Evolutionary conservation across 2,113 vertebrate genomes (phyloP).

Genomic region (Dolichotis patagonum): DNA sequence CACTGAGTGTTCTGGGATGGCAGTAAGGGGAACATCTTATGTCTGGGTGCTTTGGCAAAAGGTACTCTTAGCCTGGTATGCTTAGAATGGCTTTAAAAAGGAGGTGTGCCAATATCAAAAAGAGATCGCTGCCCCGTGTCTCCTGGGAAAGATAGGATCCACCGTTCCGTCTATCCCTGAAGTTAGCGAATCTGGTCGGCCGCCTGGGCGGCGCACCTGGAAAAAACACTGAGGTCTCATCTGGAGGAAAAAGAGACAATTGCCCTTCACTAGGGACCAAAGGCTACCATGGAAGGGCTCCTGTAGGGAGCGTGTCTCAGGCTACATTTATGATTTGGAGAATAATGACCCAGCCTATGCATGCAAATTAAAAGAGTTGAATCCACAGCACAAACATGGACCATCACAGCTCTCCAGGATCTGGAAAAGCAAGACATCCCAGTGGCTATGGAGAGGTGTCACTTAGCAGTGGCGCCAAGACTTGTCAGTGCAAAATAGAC

Average conservation of each 20-base stretch:
- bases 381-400: background rate
- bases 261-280: background rate
- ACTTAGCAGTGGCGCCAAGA: background rate
- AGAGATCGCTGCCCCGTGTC: background rate
- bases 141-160: background rate
- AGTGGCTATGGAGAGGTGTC: background rate
- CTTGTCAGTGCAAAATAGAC: too few species aligned
- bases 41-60: background rate
- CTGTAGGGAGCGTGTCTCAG: background rate
- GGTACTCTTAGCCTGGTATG: background rate
- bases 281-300: background rate
- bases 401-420: background rate
- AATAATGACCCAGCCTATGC: background rate
- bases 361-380: background rate
- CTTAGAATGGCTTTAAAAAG: background rate
- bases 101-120: background rate
- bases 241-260: background rate
- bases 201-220: background rate
- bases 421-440: background rate
- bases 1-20: background rate
- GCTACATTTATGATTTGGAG: background rate
- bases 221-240: background rate
- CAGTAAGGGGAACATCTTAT: background rate
- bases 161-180: background rate
- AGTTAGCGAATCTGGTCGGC: background rate